Base-by-base conservation (phyloP, 37 sponge, comb jelly and placozoan species). In the Geodia barretti region DNA sequence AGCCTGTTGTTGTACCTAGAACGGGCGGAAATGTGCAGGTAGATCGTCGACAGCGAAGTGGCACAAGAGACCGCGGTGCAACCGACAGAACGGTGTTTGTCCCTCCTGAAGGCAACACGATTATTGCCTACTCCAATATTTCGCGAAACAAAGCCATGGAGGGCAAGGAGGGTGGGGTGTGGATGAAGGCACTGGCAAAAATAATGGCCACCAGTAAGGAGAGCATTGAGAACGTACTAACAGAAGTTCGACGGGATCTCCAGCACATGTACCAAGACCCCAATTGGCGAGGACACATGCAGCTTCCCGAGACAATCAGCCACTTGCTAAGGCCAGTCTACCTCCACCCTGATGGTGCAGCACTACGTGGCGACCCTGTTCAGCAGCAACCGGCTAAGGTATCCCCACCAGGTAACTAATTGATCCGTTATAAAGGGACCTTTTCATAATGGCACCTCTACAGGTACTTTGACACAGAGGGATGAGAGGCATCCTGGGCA, bases 71-170 rank as follows among this genome's bases (percentile, higher is more conserved):
- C 54, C 54, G 54, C 14, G 54, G 54, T 47, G 54, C 54, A 47
- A 47, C 54, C 7, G 54, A 47, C 14, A 47, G 14, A 4, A 62
- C 28, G 24, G 23, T 29, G 4, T 26, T 9, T 23, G 70, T 85
- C 0, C 73, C 85, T 36, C 37, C 29, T 3, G 25, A 78, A 54
- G 78, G 82, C 17, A 78, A 78, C 73, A 63, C 60, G 26, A 61
- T 83, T 1, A 30, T 83, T 14, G 83, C 83, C 23, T 88, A 78
- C 36, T 82, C 89, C 43, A 88, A 83, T 14, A 42, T 88, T 38
- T 36, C 73, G 0, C 38, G 40, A 25, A 41, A 76, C 43, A 82
- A 71, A 32, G 54, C 89, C 33, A 78, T 77, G 26, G 89, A 88
- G 58, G 23, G 54, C 4, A 64, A 73, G 11, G 34, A 32, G n/a